phyloP scores from a whole-genome alignment of 2,888 invertebrate genomes.

The Coleophora deauratella region DNA sequence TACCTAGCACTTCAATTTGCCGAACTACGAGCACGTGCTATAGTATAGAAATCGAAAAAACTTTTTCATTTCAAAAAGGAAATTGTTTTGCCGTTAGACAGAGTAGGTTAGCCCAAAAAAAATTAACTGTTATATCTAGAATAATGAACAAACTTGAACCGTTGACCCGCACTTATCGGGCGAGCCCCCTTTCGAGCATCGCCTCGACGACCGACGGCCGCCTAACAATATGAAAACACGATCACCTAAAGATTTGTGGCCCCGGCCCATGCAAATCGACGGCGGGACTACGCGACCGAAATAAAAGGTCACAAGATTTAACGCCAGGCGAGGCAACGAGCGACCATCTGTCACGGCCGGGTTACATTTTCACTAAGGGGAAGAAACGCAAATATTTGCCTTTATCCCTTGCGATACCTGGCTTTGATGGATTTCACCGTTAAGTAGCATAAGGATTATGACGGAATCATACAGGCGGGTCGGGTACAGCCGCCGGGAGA shows the following conservation, averaged over 20 bases:
- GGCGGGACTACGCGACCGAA: conserved; percentile 12
- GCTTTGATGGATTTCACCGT: not conserved
- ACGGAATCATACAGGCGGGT: too few species aligned
- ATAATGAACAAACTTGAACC: too few species aligned
- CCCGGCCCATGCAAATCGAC: conserved; percentile 14
- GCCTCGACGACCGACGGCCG: not conserved
- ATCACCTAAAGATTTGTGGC: conserved; percentile 22
- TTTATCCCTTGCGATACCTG: not conserved
- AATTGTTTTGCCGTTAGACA: too few species aligned
- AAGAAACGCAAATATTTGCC: conserved; percentile 3
- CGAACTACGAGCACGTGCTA: too few species aligned
- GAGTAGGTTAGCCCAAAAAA: too few species aligned
- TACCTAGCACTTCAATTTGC: too few species aligned
- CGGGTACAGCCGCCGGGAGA: too few species aligned
- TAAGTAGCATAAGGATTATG: too few species aligned
- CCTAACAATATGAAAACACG: conserved; percentile 18
- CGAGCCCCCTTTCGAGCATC: not conserved
- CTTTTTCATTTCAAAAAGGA: too few species aligned
- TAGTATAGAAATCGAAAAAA: too few species aligned
- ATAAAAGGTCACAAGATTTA: conserved; percentile 14
- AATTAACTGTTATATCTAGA: too few species aligned
- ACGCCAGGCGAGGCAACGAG: conserved; percentile 1
- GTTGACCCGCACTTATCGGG: too few species aligned
- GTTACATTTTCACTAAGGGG: not conserved
- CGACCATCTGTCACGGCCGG: not conserved